phyloP scores from a whole-genome alignment of 1,140 invertebrate genomes.

The Drosophila lowei region DNA sequence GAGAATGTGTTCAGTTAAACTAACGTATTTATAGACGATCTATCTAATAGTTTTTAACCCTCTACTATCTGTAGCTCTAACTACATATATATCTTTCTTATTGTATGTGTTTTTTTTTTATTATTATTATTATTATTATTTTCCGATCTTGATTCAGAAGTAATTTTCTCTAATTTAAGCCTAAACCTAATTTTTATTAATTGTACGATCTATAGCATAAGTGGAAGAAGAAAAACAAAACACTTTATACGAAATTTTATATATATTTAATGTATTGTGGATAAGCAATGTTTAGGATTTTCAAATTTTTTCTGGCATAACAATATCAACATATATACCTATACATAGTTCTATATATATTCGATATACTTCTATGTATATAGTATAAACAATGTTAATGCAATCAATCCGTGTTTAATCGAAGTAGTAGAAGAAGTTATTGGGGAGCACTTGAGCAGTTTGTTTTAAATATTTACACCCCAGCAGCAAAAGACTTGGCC shows the following conservation, averaged over 20 bases:
- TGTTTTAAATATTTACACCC: slow-evolving; percentile 37
- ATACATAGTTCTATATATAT: slow-evolving; percentile 2
- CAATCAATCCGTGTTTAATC: slow-evolving; percentile 10
- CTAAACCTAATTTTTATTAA: slow-evolving; percentile 32
- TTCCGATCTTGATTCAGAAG: no score
- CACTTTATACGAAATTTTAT: slow-evolving; percentile 20
- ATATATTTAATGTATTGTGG: slow-evolving; percentile 52
- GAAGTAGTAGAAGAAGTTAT: slow-evolving; percentile 22
- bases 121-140: slow-evolving; percentile 1
- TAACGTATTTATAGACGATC: slow-evolving; percentile 72
- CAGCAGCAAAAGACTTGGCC: no score
- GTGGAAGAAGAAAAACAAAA: slow-evolving; percentile 12
- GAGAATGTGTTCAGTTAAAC: slow-evolving; percentile 78
- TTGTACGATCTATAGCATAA: slow-evolving; percentile 28
- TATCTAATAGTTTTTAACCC: slow-evolving; percentile 52
- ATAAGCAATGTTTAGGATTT: slow-evolving; percentile 72
- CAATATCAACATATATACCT: slow-evolving; percentile 8
- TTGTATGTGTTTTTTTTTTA: slow-evolving; percentile 25
- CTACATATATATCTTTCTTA: no score
- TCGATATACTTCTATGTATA: slow-evolving; percentile 1
- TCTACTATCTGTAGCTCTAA: no score
- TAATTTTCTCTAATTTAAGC: slow-evolving; percentile 29
- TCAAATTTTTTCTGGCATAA: slow-evolving; percentile 53
- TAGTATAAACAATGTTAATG: neutral
- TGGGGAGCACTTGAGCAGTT: slow-evolving; percentile 27